These are phyloP conservation scores for Muntiacus reevesi DNA, from an alignment of 2,113 vertebrate species.

Conservation along the genomic window DNA sequence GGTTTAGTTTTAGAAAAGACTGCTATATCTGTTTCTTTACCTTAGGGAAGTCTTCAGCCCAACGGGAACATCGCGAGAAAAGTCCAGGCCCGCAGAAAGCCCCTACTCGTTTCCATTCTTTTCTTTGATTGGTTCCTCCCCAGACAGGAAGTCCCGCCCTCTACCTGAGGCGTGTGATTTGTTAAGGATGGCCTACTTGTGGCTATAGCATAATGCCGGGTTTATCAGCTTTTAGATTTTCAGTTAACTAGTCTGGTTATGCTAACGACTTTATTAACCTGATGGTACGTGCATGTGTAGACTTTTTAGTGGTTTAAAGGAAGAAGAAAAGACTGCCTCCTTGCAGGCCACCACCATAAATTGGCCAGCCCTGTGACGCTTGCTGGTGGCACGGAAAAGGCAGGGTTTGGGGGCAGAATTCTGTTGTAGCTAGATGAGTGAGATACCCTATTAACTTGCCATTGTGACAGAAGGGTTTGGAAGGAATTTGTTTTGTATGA, in stretches of 20 bases:
- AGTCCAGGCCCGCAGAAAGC: neutral
- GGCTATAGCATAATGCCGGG: neutral
- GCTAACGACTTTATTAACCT: neutral
- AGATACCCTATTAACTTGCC: neutral
- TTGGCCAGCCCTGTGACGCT: accelerated
- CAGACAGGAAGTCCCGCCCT: neutral
- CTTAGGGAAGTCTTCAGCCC: neutral
- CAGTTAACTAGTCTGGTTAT: neutral
- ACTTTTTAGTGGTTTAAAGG: neutral
- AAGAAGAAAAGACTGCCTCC: neutral
- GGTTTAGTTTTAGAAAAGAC: neutral
- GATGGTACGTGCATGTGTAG: accelerated
- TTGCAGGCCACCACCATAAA: accelerated
- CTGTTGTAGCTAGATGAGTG: too few species aligned
- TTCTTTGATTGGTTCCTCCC: neutral
- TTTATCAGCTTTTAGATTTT: neutral
- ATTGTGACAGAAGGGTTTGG: accelerated
- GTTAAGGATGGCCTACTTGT: neutral
- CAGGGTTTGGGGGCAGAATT: neutral
- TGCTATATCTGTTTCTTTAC: neutral
- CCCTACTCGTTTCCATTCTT: accelerated
- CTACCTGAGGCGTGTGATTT: accelerated
- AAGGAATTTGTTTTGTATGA: neutral
- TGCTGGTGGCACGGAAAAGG: neutral
- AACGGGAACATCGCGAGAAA: neutral